Evolutionary conservation across 1,140 invertebrate species (phyloP), one percentile per base, ranked within the genome.

Genomic region (Meloidogyne exigua): DNA sequence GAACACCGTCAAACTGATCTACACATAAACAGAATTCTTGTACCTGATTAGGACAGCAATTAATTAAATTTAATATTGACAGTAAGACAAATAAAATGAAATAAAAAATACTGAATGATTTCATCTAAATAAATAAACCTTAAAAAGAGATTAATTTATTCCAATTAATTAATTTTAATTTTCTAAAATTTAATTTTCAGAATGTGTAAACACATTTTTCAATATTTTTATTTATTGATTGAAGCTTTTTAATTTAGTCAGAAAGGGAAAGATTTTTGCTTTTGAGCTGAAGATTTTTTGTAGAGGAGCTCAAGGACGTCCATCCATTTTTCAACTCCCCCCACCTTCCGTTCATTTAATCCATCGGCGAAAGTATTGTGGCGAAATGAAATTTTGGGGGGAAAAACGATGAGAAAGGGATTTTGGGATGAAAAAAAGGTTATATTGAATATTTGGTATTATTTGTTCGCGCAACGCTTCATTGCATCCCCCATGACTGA

Each of bases 1-100:
- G 18, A 23, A 80, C 81, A 13, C 80, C 81, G 39, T 83, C 80
- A n/a, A 68, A 49, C 21, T 81, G 81, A 62, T 81, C 80, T n/a
- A 70, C 32, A 32, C 80, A 81, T 11, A 25, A 18, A 44, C 80
- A 81, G 7, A 83, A 44, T 12, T 36, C 15, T 21, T 75, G 81
- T 10, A 81, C 57, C 44, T 75, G 32, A n/a, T 39, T 26, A 10
- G 80, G 80, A 57, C 80, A 81, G 26, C 78, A 39, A 70, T 62
- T 39, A 28, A 66, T 5, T 0, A 57, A n/a, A n/a, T n/a, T 4
- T n/a, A 57, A n/a, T n/a, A 57, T n/a, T n/a, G n/a, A 0, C 1
- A 57, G 5, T n/a, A n/a, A n/a, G 49, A n/a, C 7, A n/a, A 57
- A n/a, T 57, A n/a, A n/a, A 57, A 7, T 57, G 7, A 57, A n/a